Evolutionary conservation across 2,797 vertebrate species (phyloP), one percentile per base, ranked within the genome.

Genomic region (Coregonus suidteri): DNA sequence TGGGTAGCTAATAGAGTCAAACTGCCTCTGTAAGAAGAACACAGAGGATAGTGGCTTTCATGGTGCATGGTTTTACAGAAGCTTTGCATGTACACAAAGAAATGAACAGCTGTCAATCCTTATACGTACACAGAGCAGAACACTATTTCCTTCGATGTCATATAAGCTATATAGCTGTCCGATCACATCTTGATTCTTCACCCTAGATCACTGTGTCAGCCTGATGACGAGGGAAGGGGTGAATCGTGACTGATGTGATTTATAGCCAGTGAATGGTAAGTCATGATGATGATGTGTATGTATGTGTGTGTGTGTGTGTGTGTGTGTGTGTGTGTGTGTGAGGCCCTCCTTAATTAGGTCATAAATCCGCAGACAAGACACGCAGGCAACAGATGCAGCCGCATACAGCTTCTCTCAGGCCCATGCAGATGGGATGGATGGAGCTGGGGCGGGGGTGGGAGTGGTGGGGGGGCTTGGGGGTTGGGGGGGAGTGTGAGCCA

Each of bases 181-280:
- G 84, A 71, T 80, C 75, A 79, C 71, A 71, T 83, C 75, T 71
- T 83, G 77, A 77, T 74, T 76, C 67, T 81, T 67, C 56, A 71
- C 76, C 78, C 56, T 74, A 76, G 66, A 87, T 88, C 81, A 82
- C 77, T 83, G 76, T 90, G 84, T 86, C 80, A 86, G 15, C 65
- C 9, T 82, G 83, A 73, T 37, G 31, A 15, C 34, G 37, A 41
- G 59, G 59, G 34, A 30, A 78, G 71, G 78, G 31, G 73, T 75
- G 59, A 80, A 76, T 75, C 74, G 53, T 78, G 82, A 89, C 30
- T 78, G 80, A 88, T 81, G 77, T 82, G 77, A 89, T 89, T 85
- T 85, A 85, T 71, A 82, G 81, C 81, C 71, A 82, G 83, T 77
- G 69, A 84, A 87, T 86, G 79, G 86, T 77, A 88, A 88, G 85